Base-by-base conservation (phyloP, 2,797 vertebrate genomes). In the Gambelia wislizenii region DNA sequence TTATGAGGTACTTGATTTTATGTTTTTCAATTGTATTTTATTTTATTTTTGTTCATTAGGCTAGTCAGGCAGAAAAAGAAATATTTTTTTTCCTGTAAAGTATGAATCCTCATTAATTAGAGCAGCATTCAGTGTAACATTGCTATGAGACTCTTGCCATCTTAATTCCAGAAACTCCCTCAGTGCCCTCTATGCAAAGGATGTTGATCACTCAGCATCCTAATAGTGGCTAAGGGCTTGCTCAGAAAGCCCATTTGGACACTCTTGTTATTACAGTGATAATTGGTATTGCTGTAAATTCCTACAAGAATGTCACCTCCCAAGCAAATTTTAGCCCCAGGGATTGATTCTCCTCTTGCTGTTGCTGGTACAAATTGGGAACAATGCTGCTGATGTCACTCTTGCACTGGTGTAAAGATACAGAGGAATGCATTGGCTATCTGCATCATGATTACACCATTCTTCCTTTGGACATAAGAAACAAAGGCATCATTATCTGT, bases 71-170 rank as follows among this genome's bases (percentile, higher is more conserved):
- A 89, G 89, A 92, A 81, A 61, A 87, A 86, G 90, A 86, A 84
- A 42, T 82, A 7, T 90, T 67, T 59, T 67, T 59, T 87, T 67
- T 93, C 91, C 22, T 86, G 86, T 88, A 91, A 90, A 94, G 89
- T 0, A 27, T 88, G 82, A 92, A 87, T 90, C 93, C 85, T 94
- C 87, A 72, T 91, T 91, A 91, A 91, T 94, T 93, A 93, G 70
- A 74, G 88, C 93, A 92, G 82, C 18, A 89, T 92, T 1, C 2
- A 77, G 67, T 39, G 61, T 44, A 0, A 81, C 84, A 44, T 64
- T 30, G 83, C 87, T 91, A 85, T 49, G 4, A 84, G 54, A 87
- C 89, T 88, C 82, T 84, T 85, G 69, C 75, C 79, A 86, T 82
- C 0, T 0, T 14, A 61, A 56, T 36, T 83, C 84, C 78, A 82